These are phyloP conservation scores for Petrocephalus sullivani DNA, from an alignment of 2,797 vertebrate species.

Conservation along the genomic window DNA sequence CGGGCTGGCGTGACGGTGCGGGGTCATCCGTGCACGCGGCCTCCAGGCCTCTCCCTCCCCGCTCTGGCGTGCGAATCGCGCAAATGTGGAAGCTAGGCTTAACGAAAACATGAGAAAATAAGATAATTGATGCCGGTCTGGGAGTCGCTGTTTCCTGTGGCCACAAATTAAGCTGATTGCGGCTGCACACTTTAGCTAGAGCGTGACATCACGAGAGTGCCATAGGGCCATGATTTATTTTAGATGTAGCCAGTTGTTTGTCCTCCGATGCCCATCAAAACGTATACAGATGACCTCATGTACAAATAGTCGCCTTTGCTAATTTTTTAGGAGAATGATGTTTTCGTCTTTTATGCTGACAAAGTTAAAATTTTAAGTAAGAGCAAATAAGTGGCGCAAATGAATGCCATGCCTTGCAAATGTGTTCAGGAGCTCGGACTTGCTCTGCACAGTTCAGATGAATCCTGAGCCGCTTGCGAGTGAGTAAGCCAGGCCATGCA, in stretches of 20 bases:
- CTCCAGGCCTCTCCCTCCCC: neutral
- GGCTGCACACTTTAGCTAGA: neutral
- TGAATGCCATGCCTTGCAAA: neutral
- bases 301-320: neutral
- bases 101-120: constrained; percentile 7
- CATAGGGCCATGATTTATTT: neutral
- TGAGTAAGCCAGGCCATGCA: neutral
- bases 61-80: neutral
- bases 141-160: neutral
- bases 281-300: neutral
- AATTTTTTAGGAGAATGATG: neutral
- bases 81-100: neutral
- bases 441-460: neutral
- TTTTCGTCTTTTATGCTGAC: neutral
- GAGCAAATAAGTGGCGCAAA: neutral
- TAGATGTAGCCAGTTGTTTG: neutral
- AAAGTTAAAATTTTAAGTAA: neutral
- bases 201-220: neutral
- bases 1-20: neutral
- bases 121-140: neutral
- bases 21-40: neutral
- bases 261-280: neutral
- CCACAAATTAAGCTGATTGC: neutral
- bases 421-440: neutral
- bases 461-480: neutral